Conservation (phyloP, 2,797 vertebrate genomes). For the Morelia viridis region DNA sequence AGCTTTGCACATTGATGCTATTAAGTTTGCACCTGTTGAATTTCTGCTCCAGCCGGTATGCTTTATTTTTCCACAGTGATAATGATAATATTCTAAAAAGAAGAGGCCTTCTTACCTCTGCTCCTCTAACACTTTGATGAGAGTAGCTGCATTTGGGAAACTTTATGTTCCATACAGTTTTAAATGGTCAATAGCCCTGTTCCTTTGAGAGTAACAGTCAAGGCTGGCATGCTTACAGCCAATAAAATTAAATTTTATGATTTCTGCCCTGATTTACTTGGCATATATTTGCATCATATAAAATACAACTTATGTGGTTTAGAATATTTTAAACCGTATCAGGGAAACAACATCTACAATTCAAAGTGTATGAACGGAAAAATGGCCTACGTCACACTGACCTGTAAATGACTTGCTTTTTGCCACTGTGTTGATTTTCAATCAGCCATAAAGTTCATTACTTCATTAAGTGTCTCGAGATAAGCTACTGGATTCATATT, state of each 20-base stretch:
- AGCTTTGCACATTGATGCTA: background rate
- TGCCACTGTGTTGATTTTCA: background rate
- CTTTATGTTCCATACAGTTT: background rate
- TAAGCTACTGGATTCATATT: rapidly evolving
- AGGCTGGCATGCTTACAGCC: background rate
- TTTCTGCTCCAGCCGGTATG: background rate
- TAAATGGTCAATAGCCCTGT: background rate
- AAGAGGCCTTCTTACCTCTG: background rate
- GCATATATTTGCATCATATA: background rate
- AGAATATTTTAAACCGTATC: rapidly evolving
- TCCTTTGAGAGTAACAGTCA: background rate
- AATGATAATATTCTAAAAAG: background rate
- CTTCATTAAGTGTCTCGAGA: background rate
- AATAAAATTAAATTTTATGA: background rate
- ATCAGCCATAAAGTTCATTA: rapidly evolving
- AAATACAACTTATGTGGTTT: background rate
- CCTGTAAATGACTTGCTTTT: background rate
- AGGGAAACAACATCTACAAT: background rate
- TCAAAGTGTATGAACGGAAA: background rate
- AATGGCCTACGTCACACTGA: background rate
- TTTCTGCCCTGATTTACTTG: constrained; percentile 2
- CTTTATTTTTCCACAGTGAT: background rate
- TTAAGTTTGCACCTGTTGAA: background rate
- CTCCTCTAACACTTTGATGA: background rate
- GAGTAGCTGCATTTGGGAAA: background rate